Conservation (phyloP, 2,797 vertebrate genomes). For the Crocidura indochinensis region DNA sequence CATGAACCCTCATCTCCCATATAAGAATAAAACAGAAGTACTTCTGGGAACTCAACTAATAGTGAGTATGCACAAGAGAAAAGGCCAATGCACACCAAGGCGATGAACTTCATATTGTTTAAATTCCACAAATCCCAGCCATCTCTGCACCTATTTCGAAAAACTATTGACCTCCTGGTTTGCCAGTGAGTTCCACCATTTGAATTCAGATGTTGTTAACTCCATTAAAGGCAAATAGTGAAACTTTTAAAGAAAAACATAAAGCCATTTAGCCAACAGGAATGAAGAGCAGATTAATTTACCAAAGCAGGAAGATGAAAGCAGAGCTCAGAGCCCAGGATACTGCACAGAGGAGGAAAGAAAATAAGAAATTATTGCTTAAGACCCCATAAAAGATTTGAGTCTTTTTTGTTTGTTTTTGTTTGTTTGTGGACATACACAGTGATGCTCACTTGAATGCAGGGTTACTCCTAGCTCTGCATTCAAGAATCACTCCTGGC, state of each 20-base stretch:
- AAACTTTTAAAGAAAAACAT: constrained; percentile 35
- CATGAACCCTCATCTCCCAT: constrained; percentile 73
- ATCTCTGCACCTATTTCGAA: constrained; percentile 8
- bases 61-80: constrained; percentile 55
- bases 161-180: not conserved
- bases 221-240: constrained; percentile 44
- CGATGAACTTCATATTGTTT: constrained; percentile 36
- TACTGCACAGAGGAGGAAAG: not conserved
- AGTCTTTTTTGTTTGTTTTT: not conserved
- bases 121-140: constrained; percentile 51
- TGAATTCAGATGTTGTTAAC: constrained; percentile 28
- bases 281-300: constrained; percentile 50
- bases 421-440: too few species aligned
- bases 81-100: constrained; percentile 33
- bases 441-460: too few species aligned
- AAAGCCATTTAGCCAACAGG: constrained; percentile 39
- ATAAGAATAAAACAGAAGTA: constrained; percentile 68
- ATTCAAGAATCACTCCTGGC: too few species aligned
- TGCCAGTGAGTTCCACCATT: constrained; percentile 30
- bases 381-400: not conserved
- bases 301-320: constrained; percentile 33
- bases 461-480: too few species aligned
- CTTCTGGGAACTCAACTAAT: constrained; percentile 71
- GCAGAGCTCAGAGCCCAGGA: not conserved
- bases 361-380: not conserved